Conservation (phyloP, 2,113 vertebrate genomes). For the Chinchilla lanigera region DNA sequence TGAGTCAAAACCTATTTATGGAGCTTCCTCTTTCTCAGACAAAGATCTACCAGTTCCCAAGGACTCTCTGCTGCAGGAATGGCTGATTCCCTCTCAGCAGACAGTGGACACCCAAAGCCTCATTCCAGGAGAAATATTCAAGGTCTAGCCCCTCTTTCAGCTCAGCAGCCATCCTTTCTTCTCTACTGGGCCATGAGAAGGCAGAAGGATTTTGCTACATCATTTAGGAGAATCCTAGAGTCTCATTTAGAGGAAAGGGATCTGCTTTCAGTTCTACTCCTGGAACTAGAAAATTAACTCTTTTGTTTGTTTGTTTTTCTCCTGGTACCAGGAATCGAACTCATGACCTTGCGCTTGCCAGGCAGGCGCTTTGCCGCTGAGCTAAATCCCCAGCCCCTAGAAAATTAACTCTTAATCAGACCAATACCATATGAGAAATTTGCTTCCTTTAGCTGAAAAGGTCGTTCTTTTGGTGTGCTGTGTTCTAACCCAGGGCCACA, state of each 20-base stretch:
- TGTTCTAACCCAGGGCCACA: neutral
- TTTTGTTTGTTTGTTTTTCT: neutral
- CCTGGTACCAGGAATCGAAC: too few species aligned
- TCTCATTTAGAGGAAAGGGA: neutral
- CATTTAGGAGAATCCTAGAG: neutral
- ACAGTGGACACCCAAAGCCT: neutral
- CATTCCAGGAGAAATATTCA: neutral
- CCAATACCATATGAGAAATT: neutral
- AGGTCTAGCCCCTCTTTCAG: neutral
- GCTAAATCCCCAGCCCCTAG: neutral
- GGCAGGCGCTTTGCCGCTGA: too few species aligned
- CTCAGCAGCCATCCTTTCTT: neutral
- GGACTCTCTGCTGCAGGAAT: neutral
- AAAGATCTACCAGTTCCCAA: neutral
- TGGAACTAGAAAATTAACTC: slow-evolving; percentile 12
- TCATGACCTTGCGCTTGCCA: too few species aligned
- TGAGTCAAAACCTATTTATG: neutral
- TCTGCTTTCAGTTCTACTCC: neutral
- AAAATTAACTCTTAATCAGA: neutral
- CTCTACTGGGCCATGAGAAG: neutral
- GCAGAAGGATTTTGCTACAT: neutral
- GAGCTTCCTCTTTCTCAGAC: neutral
- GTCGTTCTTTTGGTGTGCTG: neutral
- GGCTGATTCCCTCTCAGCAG: neutral
- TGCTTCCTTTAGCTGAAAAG: neutral